These are phyloP conservation scores for Raja brachyura DNA, from an alignment of 2,113 vertebrate genomes.

Conservation along the genomic window DNA sequence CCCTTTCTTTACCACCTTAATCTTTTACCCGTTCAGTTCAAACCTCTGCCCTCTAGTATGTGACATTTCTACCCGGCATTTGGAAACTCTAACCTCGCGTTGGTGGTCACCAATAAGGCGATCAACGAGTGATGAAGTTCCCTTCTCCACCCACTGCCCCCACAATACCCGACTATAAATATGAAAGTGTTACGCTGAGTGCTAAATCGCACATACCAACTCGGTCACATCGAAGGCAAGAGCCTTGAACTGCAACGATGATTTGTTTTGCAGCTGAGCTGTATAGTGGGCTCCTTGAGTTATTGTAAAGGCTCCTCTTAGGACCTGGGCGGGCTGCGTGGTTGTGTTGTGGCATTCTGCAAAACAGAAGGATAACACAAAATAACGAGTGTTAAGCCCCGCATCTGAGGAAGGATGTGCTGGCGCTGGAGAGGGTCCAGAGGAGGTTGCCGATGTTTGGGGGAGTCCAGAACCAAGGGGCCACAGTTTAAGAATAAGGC, in stretches of 20 bases:
- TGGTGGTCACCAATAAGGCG: too few species aligned
- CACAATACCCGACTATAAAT: background rate
- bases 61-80: too few species aligned
- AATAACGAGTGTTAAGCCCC: background rate
- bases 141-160: background rate
- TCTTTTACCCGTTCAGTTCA: too few species aligned
- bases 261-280: constrained; percentile 52
- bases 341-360: constrained; percentile 45
- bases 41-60: too few species aligned
- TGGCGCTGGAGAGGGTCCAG: too few species aligned
- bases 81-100: too few species aligned
- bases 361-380: constrained; percentile 36
- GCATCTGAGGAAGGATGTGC: too few species aligned
- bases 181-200: background rate
- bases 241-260: constrained; percentile 59
- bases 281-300: constrained; percentile 54
- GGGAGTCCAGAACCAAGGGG: too few species aligned
- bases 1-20: too few species aligned
- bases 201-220: constrained; percentile 55
- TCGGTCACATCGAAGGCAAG: constrained; percentile 64
- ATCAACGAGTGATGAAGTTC: too few species aligned
- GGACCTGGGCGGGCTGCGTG: constrained; percentile 41
- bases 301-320: constrained; percentile 55
- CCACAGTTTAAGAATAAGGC: too few species aligned
- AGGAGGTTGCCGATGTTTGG: too few species aligned